These are phyloP conservation scores for Phaethon lepturus DNA, from an alignment of 2,113 vertebrate species.

Conservation along the genomic window DNA sequence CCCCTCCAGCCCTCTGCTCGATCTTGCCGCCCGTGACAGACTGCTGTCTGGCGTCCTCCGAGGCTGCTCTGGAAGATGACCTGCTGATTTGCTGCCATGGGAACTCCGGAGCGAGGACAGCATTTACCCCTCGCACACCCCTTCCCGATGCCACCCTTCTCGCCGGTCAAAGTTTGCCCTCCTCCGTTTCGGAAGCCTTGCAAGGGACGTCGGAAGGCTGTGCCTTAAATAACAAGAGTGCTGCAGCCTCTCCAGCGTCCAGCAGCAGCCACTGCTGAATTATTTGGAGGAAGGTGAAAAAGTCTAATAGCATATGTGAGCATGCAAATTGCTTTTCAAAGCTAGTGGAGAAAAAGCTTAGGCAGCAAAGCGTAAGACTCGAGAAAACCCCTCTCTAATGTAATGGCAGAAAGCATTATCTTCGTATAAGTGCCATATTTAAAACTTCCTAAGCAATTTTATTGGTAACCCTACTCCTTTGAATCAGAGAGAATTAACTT, in stretches of 20 bases:
- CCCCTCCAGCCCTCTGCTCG: background rate
- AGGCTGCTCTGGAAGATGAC: conserved; percentile 46
- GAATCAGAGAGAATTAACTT: background rate
- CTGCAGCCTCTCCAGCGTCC: background rate
- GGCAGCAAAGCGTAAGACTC: background rate
- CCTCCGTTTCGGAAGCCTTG: background rate
- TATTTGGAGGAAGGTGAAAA: background rate
- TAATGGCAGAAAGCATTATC: background rate
- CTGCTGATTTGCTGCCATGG: conserved; percentile 62
- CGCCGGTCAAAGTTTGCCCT: background rate
- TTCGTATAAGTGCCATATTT: background rate
- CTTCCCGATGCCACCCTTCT: background rate
- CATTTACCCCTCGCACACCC: background rate
- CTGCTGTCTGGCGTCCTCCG: conserved; percentile 27
- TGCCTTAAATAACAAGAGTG: background rate
- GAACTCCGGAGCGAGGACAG: background rate
- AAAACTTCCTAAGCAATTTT: conserved; percentile 34
- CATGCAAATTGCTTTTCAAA: conserved; percentile 27
- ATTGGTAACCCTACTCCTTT: background rate
- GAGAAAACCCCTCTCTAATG: background rate
- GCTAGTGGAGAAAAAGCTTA: conserved; percentile 20
- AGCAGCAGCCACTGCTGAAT: background rate
- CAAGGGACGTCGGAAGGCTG: background rate
- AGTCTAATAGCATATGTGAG: background rate
- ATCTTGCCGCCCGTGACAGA: background rate